Base-by-base conservation (phyloP, 2,888 invertebrate species). In the Notodonta ziczac region DNA sequence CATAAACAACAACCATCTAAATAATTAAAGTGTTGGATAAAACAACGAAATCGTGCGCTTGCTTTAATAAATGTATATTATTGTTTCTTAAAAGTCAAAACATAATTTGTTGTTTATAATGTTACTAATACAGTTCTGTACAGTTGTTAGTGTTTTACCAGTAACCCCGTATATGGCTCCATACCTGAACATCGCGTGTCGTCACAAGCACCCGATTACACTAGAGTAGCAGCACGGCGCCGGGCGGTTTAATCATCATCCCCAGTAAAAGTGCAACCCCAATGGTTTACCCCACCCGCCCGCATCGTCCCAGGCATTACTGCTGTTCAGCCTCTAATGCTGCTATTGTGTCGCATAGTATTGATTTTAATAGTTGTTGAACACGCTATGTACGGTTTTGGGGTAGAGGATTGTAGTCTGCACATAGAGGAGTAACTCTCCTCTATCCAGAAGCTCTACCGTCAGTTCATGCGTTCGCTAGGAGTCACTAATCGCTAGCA, bases 221-320 rank as follows among this genome's bases (percentile, higher is more conserved):
- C 80, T 81, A 73, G 73, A 24, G 24, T 24, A 71, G 78, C 75
- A 74, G 80, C 80, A 83, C 83, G 85, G 83, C 79, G 78, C 82
- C 85, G 84, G 80, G 65, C 73, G 69, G 69, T 59, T 71, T 82
- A 83, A 83, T 83, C 83, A 85, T 81, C 80, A 81, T 82, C 82
- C 83, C 8, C 10, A 16, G 85, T 83, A 81, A 81, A 77, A 82
- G 80, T 83, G 80, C 77, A 82, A 82, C 84, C 52, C 10, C 50
- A 16, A 50, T 16, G 7, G 12, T 4, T 32, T 6, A 8, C 52
- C 24, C 24, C 16, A 4, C n/a, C 0, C 32, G 13, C 52, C 52
- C 52, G 32, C 32, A 51, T 51, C n/a, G 51, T 24, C 24, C 9
- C 51, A 51, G 24, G 51, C 51, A 52, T 52, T 52, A 52, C 5